phyloP scores from a whole-genome alignment of 2,888 invertebrate genomes.

The Cremastinae sp. region DNA sequence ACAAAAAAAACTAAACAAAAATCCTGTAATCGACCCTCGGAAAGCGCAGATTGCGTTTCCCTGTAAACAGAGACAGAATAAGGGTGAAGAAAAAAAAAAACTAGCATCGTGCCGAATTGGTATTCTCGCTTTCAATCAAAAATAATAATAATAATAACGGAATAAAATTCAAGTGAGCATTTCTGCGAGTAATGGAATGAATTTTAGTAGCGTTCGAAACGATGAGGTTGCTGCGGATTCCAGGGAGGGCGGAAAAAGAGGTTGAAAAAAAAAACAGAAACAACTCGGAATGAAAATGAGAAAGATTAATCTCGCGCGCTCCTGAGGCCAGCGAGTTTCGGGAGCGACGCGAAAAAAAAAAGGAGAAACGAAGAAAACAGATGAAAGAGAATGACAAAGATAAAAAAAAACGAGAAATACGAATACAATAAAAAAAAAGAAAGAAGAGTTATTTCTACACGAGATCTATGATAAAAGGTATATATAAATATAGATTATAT shows the following conservation, averaged over 20 bases:
- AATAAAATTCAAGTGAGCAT: too few species aligned
- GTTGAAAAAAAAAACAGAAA: too few species aligned
- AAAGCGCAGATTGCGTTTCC: constrained; percentile 25
- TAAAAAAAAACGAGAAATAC: constrained; percentile 44
- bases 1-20: neutral
- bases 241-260: neutral
- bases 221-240: constrained; percentile 23
- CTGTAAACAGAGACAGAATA: constrained; percentile 34
- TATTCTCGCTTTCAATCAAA: constrained; percentile 73
- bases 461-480: constrained; percentile 68
- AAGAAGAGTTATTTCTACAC: constrained; percentile 77
- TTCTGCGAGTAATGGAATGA: constrained; percentile 21
- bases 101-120: constrained; percentile 51
- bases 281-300: constrained; percentile 18
- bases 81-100: constrained; percentile 18
- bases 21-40: constrained; percentile 46
- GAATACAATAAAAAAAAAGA: constrained; percentile 54
- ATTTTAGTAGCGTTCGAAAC: constrained; percentile 30
- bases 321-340: neutral
- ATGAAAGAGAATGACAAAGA: constrained; percentile 54
- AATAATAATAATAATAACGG: constrained; percentile 54
- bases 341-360: neutral
- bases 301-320: too few species aligned
- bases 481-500: constrained; percentile 73
- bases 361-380: constrained; percentile 65